These are phyloP conservation scores for Caloenas nicobarica DNA, from an alignment of 2,113 vertebrate genomes.

Conservation along the genomic window DNA sequence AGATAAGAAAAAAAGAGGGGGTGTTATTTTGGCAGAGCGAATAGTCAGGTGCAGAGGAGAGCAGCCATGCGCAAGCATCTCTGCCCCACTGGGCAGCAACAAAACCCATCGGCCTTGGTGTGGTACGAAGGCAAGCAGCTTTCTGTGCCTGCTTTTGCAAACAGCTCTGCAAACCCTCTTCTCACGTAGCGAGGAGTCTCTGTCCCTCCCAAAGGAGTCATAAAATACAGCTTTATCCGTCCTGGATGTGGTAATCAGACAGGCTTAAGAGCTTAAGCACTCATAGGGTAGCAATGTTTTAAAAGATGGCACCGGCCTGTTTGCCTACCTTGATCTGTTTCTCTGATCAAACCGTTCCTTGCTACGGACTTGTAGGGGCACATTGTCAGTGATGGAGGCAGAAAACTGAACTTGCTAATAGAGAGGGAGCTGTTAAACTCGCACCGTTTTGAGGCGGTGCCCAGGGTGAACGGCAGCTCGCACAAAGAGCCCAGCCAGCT, in stretches of 20 bases:
- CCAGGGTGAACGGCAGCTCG: background rate
- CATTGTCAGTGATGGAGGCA: background rate
- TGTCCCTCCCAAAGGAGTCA: background rate
- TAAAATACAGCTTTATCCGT: slow-evolving; percentile 61
- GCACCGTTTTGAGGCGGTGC: rapidly evolving
- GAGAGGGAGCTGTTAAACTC: background rate
- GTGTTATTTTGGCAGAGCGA: background rate
- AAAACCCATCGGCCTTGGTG: background rate
- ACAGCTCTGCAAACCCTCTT: slow-evolving; percentile 15
- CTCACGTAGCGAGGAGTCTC: background rate
- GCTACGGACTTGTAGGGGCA: background rate
- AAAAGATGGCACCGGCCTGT: background rate
- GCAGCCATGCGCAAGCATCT: background rate
- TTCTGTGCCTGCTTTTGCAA: background rate
- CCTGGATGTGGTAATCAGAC: slow-evolving; percentile 30
- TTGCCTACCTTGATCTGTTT: background rate
- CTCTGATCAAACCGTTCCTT: background rate
- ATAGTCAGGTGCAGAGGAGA: background rate
- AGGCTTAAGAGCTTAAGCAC: slow-evolving; percentile 21
- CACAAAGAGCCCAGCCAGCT: background rate
- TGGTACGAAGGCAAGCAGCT: background rate
- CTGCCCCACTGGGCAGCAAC: background rate
- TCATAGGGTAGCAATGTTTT: background rate
- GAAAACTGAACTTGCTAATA: background rate
- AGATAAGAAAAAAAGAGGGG: background rate